These are phyloP conservation scores for Laspeyria flexula DNA, from an alignment of 2,888 invertebrate species.

Conservation along the genomic window DNA sequence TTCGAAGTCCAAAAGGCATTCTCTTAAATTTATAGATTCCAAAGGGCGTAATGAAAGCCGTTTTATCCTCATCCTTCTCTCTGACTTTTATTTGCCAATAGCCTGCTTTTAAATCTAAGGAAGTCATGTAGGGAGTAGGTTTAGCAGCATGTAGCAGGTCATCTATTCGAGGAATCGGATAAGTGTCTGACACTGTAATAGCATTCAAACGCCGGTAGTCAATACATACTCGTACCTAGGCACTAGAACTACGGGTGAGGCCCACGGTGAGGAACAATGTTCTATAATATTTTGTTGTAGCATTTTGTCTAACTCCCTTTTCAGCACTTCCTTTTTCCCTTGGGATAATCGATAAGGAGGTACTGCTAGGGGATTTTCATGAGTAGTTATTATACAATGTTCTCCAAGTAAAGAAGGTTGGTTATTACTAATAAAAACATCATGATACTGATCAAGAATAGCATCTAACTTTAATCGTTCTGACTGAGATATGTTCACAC, in stretches of 20 bases:
- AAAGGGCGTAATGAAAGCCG: conserved; percentile 29
- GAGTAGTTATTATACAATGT: conserved; percentile 21
- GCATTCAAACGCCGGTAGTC: conserved; percentile 29
- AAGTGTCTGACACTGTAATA: conserved; percentile 8
- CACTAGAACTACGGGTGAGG: conserved; percentile 56
- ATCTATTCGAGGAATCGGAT: conserved; percentile 10
- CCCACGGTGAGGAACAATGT: conserved; percentile 44
- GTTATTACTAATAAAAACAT: conserved; percentile 4
- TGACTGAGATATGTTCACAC: background rate
- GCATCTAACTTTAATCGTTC: background rate
- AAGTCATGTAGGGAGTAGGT: conserved; percentile 6
- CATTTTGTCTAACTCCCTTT: conserved; percentile 4
- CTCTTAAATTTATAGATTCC: conserved; percentile 20
- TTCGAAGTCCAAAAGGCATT: background rate
- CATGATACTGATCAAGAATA: background rate
- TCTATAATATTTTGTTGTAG: background rate
- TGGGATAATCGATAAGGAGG: conserved; percentile 12
- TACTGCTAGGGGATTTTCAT: conserved; percentile 8
- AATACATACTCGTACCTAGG: conserved; percentile 55
- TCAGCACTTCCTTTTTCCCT: background rate
- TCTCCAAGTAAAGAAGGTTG: conserved; percentile 4
- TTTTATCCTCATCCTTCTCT: conserved; percentile 8
- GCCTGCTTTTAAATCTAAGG: conserved; percentile 5
- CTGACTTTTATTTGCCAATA: conserved; percentile 8
- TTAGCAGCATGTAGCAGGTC: conserved; percentile 7